phyloP scores from a whole-genome alignment of 2,888 invertebrate genomes.

The Lissonota sp. region DNA sequence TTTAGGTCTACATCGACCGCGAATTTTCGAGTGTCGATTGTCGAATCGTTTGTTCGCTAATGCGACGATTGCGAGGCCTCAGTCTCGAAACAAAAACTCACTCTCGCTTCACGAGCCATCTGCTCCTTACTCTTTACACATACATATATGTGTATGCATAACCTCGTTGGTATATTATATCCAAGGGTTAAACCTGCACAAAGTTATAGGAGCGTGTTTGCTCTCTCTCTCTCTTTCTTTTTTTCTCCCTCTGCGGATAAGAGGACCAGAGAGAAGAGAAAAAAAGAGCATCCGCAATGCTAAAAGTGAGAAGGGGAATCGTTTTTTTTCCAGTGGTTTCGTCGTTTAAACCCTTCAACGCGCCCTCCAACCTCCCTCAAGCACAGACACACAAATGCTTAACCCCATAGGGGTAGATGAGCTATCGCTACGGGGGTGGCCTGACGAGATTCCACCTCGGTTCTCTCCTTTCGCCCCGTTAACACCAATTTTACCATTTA shows the following conservation, averaged over 20 bases:
- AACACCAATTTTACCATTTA: constrained; percentile 52
- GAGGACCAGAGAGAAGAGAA: constrained; percentile 28
- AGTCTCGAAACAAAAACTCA: constrained; percentile 82
- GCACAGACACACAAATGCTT: constrained; percentile 12
- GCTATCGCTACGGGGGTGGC: constrained; percentile 54
- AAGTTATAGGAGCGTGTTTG: constrained; percentile 30
- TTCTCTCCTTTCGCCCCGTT: constrained; percentile 40
- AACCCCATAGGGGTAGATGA: constrained; percentile 44
- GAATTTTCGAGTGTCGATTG: constrained; percentile 75
- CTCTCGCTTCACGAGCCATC: constrained; percentile 64
- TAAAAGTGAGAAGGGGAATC: constrained; percentile 74
- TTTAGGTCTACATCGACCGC: constrained; percentile 31
- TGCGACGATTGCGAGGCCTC: constrained; percentile 81
- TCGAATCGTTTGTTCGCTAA: constrained; percentile 82
- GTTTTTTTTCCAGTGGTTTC: constrained; percentile 80
- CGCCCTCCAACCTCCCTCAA: constrained; percentile 61
- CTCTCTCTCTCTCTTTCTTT: neutral
- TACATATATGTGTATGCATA: constrained; percentile 15
- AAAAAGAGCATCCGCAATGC: constrained; percentile 82
- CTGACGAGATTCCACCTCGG: constrained; percentile 50
- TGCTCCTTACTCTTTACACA: constrained; percentile 49
- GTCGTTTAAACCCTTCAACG: constrained; percentile 81
- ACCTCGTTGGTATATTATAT: constrained; percentile 39
- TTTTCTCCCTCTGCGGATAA: constrained; percentile 11
- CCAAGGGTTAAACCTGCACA: constrained; percentile 23